Evolutionary conservation across 2,113 vertebrate genomes (phyloP).

Genomic region (Carlito syrichta): DNA sequence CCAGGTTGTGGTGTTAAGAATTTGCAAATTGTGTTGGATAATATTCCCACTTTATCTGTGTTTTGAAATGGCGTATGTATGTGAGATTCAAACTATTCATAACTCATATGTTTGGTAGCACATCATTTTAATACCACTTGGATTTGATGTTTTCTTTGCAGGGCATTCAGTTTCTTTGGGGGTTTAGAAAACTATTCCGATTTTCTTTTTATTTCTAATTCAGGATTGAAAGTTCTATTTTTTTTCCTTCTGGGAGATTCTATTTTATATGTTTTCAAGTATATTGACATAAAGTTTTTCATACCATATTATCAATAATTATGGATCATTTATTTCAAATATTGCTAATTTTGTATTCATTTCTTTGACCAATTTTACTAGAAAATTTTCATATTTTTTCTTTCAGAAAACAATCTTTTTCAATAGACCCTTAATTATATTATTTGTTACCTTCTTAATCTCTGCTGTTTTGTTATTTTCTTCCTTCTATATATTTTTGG

Average conservation of each 20-base stretch:
- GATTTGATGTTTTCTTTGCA: background rate
- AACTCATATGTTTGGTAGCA: background rate
- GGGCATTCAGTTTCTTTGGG: background rate
- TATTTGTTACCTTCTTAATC: background rate
- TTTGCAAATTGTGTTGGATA: background rate
- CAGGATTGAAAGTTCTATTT: background rate
- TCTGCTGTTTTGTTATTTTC: background rate
- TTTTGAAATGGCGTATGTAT: background rate
- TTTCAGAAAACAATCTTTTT: background rate
- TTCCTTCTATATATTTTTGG: background rate
- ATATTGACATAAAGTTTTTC: background rate
- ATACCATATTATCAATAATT: background rate
- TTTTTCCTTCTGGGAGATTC: background rate
- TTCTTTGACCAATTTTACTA: background rate
- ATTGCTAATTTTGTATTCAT: background rate
- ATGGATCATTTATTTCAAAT: background rate
- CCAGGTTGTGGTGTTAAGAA: background rate
- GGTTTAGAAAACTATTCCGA: background rate
- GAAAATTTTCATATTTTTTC: background rate
- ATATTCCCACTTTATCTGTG: background rate
- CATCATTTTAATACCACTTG: background rate
- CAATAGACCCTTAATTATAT: too few species aligned
- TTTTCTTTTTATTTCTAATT: background rate
- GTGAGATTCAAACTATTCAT: background rate
- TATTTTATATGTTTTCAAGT: background rate